Evolutionary conservation across 2,113 vertebrate species (phyloP).

Genomic region (Prionailurus bengalensis): DNA sequence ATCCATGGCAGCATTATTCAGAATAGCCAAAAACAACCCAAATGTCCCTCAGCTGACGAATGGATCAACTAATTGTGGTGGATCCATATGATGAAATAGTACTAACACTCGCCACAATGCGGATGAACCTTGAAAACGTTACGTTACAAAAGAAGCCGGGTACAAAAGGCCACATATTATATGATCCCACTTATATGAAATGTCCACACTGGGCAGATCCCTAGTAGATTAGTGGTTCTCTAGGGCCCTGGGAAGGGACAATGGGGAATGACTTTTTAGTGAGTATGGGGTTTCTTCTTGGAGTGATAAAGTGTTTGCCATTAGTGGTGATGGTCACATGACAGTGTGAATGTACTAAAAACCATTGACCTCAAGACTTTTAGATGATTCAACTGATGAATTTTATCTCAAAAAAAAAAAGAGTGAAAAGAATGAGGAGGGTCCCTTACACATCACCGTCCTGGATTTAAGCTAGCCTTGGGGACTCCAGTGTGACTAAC

Average conservation of each 20-base stretch:
- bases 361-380: not conserved
- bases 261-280: not conserved
- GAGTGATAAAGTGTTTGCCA: slow-evolving; percentile 17
- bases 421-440: not conserved
- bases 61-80: not conserved
- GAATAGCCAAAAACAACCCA: not conserved
- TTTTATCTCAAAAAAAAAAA: not conserved
- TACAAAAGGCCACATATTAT: not conserved
- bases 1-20: slow-evolving; percentile 8
- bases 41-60: not conserved
- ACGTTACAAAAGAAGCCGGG: not conserved
- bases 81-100: not conserved
- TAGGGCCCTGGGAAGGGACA: not conserved
- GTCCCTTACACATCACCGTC: not conserved
- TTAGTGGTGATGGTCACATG: not conserved
- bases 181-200: slow-evolving; percentile 34
- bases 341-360: not conserved
- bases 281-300: not conserved
- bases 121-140: not conserved
- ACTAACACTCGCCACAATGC: not conserved
- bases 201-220: not conserved
- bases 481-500: not conserved
- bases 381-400: not conserved
- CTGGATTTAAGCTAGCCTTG: not conserved
- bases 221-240: not conserved